A percentile compares a stretch with the other conserved stretches of the same genome.
Conservation (phyloP, 2,113 vertebrate species). For the Rhea pennata region DNA sequence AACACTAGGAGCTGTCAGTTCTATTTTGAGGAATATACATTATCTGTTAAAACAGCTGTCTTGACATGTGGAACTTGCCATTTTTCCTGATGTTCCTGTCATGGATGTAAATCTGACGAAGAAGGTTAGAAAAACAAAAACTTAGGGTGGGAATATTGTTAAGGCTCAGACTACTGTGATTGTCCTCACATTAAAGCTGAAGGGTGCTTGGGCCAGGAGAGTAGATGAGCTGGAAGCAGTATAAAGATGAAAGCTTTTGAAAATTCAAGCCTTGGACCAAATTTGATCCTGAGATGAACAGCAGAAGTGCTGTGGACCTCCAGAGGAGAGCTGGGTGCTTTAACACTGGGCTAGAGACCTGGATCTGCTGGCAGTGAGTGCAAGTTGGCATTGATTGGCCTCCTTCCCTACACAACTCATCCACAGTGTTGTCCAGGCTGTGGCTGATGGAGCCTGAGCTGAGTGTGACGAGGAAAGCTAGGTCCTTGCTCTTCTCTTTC, state of each 20-base stretch:
- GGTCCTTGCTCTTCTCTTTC: not conserved
- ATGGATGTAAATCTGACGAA: not conserved
- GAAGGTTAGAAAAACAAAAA: not conserved
- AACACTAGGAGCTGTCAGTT: not conserved
- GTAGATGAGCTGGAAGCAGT: not conserved
- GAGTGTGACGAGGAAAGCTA: not conserved
- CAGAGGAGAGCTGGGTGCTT: not conserved
- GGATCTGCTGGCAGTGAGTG: not conserved
- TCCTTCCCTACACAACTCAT: not conserved
- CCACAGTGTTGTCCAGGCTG: accelerated
- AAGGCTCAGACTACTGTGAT: not conserved
- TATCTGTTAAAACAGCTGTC: not conserved
- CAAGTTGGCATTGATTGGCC: not conserved
- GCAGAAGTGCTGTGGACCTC: not conserved
- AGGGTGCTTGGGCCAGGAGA: not conserved
- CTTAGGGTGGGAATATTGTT: accelerated
- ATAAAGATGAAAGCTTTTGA: not conserved
- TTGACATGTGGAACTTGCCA: not conserved
- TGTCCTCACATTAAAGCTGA: not conserved
- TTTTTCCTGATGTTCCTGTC: not conserved
- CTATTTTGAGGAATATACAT: not conserved
- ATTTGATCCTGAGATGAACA: not conserved
- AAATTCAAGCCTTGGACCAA: not conserved
- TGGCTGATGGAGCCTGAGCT: accelerated
- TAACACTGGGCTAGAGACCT: not conserved